These are phyloP conservation scores for Cydia amplana DNA, from an alignment of 1,140 invertebrate genomes.

Conservation along the genomic window DNA sequence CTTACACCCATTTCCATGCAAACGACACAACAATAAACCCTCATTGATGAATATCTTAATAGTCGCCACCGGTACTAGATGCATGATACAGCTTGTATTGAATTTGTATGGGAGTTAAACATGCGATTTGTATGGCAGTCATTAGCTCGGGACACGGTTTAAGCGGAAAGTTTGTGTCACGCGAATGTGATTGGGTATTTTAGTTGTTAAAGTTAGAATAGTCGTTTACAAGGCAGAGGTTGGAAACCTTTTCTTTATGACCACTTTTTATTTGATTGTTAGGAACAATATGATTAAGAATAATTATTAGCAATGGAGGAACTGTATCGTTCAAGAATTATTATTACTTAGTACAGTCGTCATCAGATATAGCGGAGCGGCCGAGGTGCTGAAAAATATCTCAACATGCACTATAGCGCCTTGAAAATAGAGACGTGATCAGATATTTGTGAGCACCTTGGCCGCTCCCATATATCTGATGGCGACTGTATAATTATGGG, in stretches of 20 bases:
- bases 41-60: slow-evolving; percentile 9
- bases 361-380: too few species aligned
- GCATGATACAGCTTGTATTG: slow-evolving; percentile 7
- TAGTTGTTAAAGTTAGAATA: neutral
- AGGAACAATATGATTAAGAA: too few species aligned
- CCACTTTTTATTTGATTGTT: neutral
- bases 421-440: too few species aligned
- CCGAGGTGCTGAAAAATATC: too few species aligned
- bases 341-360: too few species aligned
- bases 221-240: neutral
- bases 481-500: too few species aligned
- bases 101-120: slow-evolving; percentile 11
- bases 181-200: neutral
- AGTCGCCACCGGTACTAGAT: neutral
- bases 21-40: neutral
- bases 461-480: too few species aligned
- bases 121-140: slow-evolving; percentile 14
- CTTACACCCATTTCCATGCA: slow-evolving; percentile 12
- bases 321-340: too few species aligned
- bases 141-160: neutral
- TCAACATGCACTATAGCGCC: too few species aligned
- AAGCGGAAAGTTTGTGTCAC: neutral
- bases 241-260: neutral
- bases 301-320: too few species aligned
- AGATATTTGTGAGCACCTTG: too few species aligned